Evolutionary conservation across 2,113 vertebrate genomes (phyloP), one percentile per base, ranked within the genome.

Genomic region (Diadophis punctatus): DNA sequence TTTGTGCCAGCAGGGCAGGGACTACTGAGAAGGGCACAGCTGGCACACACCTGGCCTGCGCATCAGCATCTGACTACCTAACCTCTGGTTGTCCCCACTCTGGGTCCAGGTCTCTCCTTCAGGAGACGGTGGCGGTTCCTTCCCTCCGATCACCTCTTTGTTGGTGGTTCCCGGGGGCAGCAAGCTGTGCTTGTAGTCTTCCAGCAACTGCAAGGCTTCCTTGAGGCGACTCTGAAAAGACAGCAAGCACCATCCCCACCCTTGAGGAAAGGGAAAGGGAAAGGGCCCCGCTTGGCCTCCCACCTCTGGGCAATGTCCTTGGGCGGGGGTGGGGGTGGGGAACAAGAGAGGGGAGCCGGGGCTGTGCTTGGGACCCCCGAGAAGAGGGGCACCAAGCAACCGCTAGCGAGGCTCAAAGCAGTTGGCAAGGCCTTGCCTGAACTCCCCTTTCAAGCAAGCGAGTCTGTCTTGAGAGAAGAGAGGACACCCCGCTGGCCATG

Each of bases 201-300:
- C 97, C 93, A 99, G 95, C 88, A 99, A 95, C 96, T 98, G 97
- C 93, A 99, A 96, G 0, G 98, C 98, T 94, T 99, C 98, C 95
- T 98, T 97, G 95, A 99, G 98, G 4, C 95, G 98, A 90, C 96
- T 98, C 98, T 99, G 96, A 95, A 87, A 18, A 94, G 52, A 68
- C 9, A 16, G 4, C 90, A 87, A 43, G 90, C 9, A 91, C 0
- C 52, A 34, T 2, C 3, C 9, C 3, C 12, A 34, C 2, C 12
- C n/a, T 18, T 7, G 14, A 34, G 14, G 63, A 18, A 34, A n/a
- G 63, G 2, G 0, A 58, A 22, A 60, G 11, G 4, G 12, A 30
- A 4, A 7, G 63, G 4, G 53, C 53, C 53, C 12, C 12, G 0
- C 63, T 16, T 6, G 30, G 63, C 30, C 30, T n/a, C 63, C 63